Evolutionary conservation across 2,113 vertebrate species (phyloP).

Genomic region (Muntiacus reevesi): DNA sequence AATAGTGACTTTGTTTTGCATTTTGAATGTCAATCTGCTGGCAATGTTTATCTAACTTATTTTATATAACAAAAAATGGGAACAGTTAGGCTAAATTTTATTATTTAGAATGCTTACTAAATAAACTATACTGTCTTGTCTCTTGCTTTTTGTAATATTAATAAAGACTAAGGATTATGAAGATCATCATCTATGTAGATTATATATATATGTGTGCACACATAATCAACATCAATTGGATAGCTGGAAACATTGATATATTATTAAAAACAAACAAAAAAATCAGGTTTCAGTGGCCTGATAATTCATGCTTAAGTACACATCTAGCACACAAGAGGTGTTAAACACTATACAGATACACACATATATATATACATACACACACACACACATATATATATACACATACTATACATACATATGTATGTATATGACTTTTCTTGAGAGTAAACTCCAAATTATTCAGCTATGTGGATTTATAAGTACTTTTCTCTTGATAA

Average conservation of each 20-base stretch:
- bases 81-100: neutral
- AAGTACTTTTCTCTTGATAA: neutral
- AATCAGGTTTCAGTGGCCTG: neutral
- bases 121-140: neutral
- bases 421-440: neutral
- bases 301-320: neutral
- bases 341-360: neutral
- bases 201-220: neutral
- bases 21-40: conserved; percentile 11
- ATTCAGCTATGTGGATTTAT: neutral
- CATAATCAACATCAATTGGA: neutral
- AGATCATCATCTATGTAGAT: neutral
- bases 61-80: conserved; percentile 6
- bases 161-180: neutral
- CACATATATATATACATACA: neutral
- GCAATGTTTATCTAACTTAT: neutral
- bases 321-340: neutral
- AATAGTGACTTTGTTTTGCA: neutral
- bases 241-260: neutral
- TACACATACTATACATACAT: no score
- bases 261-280: neutral
- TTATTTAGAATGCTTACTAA: conserved; percentile 27
- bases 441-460: neutral
- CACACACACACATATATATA: neutral
- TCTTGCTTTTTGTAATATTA: neutral